Evolutionary conservation across 2,888 invertebrate genomes (phyloP).

Genomic region (Ormyrus pomaceus): DNA sequence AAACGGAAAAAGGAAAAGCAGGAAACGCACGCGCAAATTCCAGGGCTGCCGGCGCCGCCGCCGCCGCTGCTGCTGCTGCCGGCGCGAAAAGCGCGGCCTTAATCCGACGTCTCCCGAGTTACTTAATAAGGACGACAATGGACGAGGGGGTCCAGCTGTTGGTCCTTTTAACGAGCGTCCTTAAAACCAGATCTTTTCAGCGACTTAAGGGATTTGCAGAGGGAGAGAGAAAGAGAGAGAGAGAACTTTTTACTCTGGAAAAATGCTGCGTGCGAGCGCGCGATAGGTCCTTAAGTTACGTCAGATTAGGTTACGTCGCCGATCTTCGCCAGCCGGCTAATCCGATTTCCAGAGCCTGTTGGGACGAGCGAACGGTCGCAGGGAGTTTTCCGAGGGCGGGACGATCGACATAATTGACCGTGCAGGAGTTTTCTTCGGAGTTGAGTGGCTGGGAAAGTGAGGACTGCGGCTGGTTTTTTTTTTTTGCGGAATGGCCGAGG

Average conservation of each 20-base stretch:
- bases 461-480: no score
- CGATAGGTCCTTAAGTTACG: constrained; percentile 47
- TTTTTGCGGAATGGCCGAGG: no score
- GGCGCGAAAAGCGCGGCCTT: not conserved
- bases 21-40: constrained; percentile 34
- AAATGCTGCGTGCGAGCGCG: constrained; percentile 11
- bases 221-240: not conserved
- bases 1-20: not conserved
- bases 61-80: not conserved
- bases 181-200: constrained; percentile 35
- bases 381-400: not conserved
- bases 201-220: constrained; percentile 48
- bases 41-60: not conserved
- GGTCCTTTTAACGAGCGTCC: constrained; percentile 52
- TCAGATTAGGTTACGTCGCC: constrained; percentile 54
- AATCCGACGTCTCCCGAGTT: constrained; percentile 45
- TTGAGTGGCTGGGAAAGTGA: constrained; percentile 47
- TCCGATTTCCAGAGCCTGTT: constrained; percentile 42
- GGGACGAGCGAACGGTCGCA: not conserved
- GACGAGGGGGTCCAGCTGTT: constrained; percentile 45
- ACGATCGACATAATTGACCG: constrained; percentile 46
- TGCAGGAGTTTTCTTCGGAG: not conserved
- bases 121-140: constrained; percentile 53
- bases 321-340: constrained; percentile 39
- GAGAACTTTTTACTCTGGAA: constrained; percentile 21